Percentiles rank a stretch among this genome's conserved stretches.
Conservation (phyloP, 2,113 vertebrate genomes). For the Canis aureus region DNA sequence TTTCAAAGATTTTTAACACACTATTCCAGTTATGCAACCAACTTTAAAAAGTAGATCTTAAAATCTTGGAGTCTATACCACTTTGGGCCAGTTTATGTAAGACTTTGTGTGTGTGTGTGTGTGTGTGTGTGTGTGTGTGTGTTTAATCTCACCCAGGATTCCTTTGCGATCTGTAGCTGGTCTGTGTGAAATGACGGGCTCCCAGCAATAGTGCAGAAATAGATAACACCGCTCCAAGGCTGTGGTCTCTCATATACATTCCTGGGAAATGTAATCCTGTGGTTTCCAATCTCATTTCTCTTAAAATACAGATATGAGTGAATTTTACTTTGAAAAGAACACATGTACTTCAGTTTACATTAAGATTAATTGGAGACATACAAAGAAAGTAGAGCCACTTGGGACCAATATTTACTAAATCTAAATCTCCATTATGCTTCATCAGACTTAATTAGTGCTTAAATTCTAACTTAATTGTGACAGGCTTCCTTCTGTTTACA, state of each 20-base stretch:
- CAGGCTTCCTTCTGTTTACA: conserved; percentile 61
- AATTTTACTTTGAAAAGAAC: conserved; percentile 68
- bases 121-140: neutral
- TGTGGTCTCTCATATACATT: conserved; percentile 49
- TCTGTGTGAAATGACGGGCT: neutral
- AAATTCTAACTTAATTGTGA: conserved; percentile 74
- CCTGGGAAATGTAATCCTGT: conserved; percentile 62
- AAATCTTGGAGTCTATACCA: conserved; percentile 45
- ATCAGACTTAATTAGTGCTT: neutral
- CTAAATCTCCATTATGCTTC: conserved; percentile 55
- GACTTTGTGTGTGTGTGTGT: neutral
- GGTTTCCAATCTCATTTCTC: conserved; percentile 70
- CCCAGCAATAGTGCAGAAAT: conserved; percentile 49
- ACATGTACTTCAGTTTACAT: conserved; percentile 56
- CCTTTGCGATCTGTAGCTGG: neutral
- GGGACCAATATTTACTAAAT: conserved; percentile 71
- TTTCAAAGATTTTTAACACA: conserved; percentile 71
- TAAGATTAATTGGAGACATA: conserved; percentile 71
- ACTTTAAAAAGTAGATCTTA: conserved; percentile 65
- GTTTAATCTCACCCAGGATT: conserved; percentile 8
- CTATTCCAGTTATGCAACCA: conserved; percentile 64
- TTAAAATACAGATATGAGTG: conserved; percentile 47
- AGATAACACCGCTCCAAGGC: conserved; percentile 34
- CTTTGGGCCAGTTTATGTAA: conserved; percentile 4
- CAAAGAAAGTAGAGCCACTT: conserved; percentile 61